Percentiles rank a stretch among this genome's conserved stretches.
These are phyloP conservation scores for Chaenocephalus aceratus DNA, from an alignment of 2,113 vertebrate species.

Conservation along the genomic window DNA sequence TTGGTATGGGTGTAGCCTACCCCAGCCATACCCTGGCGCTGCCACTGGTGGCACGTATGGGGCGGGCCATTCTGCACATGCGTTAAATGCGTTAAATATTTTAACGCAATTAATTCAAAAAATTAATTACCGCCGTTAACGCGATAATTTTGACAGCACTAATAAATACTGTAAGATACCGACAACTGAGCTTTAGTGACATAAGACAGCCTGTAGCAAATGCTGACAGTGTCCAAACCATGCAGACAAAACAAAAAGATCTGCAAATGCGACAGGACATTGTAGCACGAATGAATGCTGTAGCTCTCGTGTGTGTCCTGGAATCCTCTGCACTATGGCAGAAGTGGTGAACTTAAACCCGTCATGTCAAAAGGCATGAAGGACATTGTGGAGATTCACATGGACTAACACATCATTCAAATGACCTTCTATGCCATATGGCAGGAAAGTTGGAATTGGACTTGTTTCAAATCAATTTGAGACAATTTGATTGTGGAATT, in stretches of 20 bases:
- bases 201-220: too few relatives aligned
- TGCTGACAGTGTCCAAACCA: too few relatives aligned
- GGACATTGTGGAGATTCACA: constrained; percentile 15
- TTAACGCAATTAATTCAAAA: too few relatives aligned
- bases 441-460: constrained; percentile 10
- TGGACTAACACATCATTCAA: constrained; percentile 8
- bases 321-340: not conserved
- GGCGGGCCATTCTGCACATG: too few relatives aligned
- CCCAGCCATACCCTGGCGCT: too few relatives aligned
- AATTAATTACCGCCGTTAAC: too few relatives aligned
- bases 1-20: too few relatives aligned
- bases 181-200: too few relatives aligned
- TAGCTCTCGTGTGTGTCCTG: not conserved
- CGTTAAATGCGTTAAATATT: too few relatives aligned
- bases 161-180: too few relatives aligned
- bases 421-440: constrained; percentile 8
- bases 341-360: not conserved
- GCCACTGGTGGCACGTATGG: too few relatives aligned
- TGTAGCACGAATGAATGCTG: not conserved
- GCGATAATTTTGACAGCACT: too few relatives aligned
- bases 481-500: not conserved
- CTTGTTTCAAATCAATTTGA: constrained; percentile 33
- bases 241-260: constrained; percentile 5
- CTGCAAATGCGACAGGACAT: not conserved
- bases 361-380: not conserved